phyloP scores from a whole-genome alignment of 2,113 vertebrate genomes.

The Anguilla rostrata region DNA sequence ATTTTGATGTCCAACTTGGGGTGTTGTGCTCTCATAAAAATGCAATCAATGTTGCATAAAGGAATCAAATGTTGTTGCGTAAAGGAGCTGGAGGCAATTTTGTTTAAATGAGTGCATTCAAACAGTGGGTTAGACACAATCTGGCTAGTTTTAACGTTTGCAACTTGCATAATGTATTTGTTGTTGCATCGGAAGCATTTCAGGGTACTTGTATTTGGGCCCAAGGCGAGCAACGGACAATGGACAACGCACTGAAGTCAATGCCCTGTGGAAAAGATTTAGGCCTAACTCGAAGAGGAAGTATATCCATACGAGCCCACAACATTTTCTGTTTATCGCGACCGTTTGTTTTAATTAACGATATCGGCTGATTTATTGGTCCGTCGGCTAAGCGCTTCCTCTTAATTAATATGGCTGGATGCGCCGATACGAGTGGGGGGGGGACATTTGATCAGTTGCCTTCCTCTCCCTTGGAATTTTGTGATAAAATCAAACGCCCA shows the following conservation, averaged over 20 bases:
- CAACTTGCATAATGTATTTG: too few relatives aligned
- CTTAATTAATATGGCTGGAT: constrained; percentile 80
- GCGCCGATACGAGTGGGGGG: constrained; percentile 61
- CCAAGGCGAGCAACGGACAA: too few relatives aligned
- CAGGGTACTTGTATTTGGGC: neutral
- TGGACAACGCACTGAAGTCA: neutral
- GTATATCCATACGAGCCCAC: constrained; percentile 43
- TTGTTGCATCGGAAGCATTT: neutral
- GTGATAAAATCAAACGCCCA: constrained; percentile 73
- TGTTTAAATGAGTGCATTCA: neutral
- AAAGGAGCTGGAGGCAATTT: neutral
- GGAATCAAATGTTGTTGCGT: neutral
- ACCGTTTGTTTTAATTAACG: constrained; percentile 70
- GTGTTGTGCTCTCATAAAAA: neutral
- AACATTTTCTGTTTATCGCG: constrained; percentile 53
- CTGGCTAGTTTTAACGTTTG: neutral
- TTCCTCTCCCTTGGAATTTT: constrained; percentile 70
- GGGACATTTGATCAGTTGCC: constrained; percentile 69
- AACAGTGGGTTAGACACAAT: neutral
- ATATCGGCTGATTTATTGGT: constrained; percentile 63
- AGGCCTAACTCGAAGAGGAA: constrained; percentile 33
- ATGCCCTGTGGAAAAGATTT: neutral
- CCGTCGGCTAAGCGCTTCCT: constrained; percentile 68
- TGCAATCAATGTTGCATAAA: neutral
- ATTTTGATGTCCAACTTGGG: neutral